Percentiles rank a stretch among this genome's conserved stretches.
phyloP scores from a whole-genome alignment of 2,113 vertebrate species.

The Drymodes brunneopygia region DNA sequence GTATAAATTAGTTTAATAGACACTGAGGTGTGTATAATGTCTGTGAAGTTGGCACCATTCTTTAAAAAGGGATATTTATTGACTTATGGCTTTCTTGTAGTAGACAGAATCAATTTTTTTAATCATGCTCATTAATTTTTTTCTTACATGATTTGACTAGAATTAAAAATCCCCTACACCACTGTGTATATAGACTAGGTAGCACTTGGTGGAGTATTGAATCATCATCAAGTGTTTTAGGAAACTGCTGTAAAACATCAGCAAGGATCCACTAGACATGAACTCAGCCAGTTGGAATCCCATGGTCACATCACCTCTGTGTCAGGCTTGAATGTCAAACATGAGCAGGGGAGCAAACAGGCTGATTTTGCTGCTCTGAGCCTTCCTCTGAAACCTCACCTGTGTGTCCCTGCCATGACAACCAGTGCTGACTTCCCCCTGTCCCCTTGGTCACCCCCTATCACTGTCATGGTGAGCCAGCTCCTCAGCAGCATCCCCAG shows the following conservation, averaged over 20 bases:
- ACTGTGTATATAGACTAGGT: background rate
- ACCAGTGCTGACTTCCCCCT: background rate
- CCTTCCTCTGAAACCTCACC: background rate
- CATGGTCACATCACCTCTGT: background rate
- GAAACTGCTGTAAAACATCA: background rate
- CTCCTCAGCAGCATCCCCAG: background rate
- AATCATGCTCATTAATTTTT: background rate
- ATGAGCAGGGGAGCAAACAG: background rate
- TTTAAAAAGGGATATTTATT: background rate
- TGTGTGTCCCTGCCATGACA: background rate
- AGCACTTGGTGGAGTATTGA: background rate
- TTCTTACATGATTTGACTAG: background rate
- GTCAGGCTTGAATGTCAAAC: background rate
- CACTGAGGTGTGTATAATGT: background rate
- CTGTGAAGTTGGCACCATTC: background rate
- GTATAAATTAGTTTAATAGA: background rate
- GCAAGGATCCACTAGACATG: background rate
- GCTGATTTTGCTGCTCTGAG: background rate
- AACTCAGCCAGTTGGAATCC: background rate
- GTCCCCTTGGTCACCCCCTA: fast-evolving
- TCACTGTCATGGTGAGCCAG: fast-evolving
- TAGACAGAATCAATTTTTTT: background rate
- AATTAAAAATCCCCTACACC: background rate
- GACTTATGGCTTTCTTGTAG: background rate
- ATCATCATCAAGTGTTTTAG: background rate